Percentiles rank a stretch among this genome's conserved stretches.
Conservation (phyloP, 2,113 vertebrate genomes). For the Parus major region DNA sequence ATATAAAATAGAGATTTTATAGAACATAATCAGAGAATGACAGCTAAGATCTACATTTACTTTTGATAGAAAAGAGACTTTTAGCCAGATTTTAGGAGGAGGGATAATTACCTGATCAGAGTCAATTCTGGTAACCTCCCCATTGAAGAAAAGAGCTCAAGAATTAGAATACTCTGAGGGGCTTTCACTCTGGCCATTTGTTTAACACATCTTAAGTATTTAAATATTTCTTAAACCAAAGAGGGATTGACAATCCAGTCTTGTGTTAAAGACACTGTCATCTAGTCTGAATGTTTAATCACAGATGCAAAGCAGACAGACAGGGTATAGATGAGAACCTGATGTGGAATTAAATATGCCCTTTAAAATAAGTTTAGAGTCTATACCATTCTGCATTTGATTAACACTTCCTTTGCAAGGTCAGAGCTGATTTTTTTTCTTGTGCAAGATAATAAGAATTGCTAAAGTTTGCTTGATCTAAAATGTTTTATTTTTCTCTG, state of each 20-base stretch:
- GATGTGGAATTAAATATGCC: neutral
- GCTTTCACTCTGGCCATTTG: neutral
- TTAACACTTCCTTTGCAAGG: neutral
- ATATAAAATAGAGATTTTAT: neutral
- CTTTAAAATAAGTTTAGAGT: neutral
- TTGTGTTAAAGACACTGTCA: neutral
- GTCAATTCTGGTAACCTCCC: neutral
- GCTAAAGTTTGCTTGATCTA: neutral
- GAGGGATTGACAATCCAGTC: neutral
- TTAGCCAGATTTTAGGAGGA: neutral
- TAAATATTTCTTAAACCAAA: neutral
- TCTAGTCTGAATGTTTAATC: neutral
- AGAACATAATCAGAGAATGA: neutral
- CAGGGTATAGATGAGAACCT: neutral
- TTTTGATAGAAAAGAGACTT: neutral
- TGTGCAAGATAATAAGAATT: neutral
- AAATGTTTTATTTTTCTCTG: neutral
- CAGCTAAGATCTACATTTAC: neutral
- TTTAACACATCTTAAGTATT: neutral
- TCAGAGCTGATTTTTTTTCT: neutral
- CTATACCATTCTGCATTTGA: neutral
- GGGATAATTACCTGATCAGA: neutral
- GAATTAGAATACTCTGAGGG: neutral
- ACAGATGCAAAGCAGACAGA: neutral
- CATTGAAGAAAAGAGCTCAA: neutral